Evolutionary conservation across 2,888 invertebrate genomes (phyloP).

Genomic region (Lasiommata megera): DNA sequence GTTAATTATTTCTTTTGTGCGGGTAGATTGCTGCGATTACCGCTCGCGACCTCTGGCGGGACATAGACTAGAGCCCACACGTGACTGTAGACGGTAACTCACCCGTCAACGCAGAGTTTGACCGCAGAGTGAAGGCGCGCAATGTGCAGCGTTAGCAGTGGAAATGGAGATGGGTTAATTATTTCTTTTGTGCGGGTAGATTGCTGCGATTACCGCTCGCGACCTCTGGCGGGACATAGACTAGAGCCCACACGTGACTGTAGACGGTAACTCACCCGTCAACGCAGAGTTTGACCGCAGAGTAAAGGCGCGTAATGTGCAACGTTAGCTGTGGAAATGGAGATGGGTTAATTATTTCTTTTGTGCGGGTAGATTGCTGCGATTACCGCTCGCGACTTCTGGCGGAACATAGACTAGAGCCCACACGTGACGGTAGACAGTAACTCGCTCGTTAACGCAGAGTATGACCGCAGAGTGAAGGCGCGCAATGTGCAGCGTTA

Average conservation of each 20-base stretch:
- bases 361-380: conserved; percentile 65
- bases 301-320: conserved; percentile 11
- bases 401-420: conserved; percentile 7
- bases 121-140: conserved; percentile 1
- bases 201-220: conserved; percentile 58
- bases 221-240: conserved; percentile 18
- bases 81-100: neutral
- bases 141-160: conserved; percentile 46
- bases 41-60: conserved; percentile 24
- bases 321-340: conserved; percentile 50
- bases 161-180: conserved; percentile 60
- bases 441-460: too few relatives aligned
- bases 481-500: conserved; percentile 34
- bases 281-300: neutral
- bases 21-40: conserved; percentile 67
- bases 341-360: conserved; percentile 72
- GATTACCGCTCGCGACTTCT: conserved; percentile 46
- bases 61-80: conserved; percentile 3
- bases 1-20: conserved; percentile 75
- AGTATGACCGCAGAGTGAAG: neutral
- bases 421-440: too few relatives aligned
- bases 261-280: neutral
- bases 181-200: conserved; percentile 70
- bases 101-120: neutral
- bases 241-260: neutral